Conservation (phyloP, 2,113 vertebrate genomes). For the Trachemys scripta region DNA sequence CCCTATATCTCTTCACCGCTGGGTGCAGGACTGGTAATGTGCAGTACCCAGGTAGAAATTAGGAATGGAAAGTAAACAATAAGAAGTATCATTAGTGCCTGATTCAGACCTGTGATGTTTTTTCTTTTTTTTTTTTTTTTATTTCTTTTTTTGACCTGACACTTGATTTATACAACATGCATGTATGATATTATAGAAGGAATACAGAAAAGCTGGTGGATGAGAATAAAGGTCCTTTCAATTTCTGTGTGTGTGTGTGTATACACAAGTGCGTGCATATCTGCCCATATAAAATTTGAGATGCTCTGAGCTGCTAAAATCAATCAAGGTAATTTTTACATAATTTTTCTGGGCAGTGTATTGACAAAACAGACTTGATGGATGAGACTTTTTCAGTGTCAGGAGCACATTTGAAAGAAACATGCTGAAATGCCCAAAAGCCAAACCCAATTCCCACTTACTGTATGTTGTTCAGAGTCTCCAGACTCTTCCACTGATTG, state of each 20-base stretch:
- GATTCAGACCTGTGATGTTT: neutral
- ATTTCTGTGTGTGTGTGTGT: too few relatives aligned
- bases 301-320: too few relatives aligned
- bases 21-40: rapidly evolving
- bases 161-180: neutral
- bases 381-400: neutral
- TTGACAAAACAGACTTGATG: neutral
- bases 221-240: too few relatives aligned
- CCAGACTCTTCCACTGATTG: neutral
- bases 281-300: too few relatives aligned
- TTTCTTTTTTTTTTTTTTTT: neutral
- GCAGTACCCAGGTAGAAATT: neutral
- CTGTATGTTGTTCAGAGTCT: neutral
- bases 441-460: neutral
- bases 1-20: neutral
- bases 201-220: neutral
- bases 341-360: neutral
- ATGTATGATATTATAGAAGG: neutral
- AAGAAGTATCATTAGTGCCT: neutral
- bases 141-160: neutral
- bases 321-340: too few relatives aligned
- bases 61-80: neutral
- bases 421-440: neutral
- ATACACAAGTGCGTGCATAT: too few relatives aligned
- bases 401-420: neutral